Evolutionary conservation across 2,797 vertebrate genomes (phyloP).

Genomic region (Eulemur rubriventer): DNA sequence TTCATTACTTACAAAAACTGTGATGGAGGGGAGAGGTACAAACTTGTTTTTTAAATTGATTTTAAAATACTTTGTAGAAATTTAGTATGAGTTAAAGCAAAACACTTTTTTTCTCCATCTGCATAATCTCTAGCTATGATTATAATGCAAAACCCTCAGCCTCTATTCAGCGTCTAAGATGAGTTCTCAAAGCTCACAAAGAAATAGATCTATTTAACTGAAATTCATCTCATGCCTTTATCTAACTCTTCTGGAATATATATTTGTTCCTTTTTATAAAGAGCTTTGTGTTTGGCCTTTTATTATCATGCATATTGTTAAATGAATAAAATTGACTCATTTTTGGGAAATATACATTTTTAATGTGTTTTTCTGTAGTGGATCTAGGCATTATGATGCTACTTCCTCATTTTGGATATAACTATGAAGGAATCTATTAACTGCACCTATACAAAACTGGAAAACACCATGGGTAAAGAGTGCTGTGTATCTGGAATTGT

Average conservation of each 20-base stretch:
- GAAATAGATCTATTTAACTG: conserved; percentile 37
- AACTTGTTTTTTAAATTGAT: conserved; percentile 20
- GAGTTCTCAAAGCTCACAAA: conserved; percentile 51
- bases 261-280: conserved; percentile 54
- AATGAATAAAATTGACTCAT: conserved; percentile 57
- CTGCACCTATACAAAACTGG: conserved; percentile 1
- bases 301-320: conserved; percentile 28
- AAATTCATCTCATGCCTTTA: conserved; percentile 61
- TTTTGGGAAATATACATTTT: conserved; percentile 61
- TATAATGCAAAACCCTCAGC: conserved; percentile 29
- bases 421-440: background rate
- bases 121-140: conserved; percentile 10
- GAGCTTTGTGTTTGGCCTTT: conserved; percentile 53
- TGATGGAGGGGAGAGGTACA: conserved; percentile 53
- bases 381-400: conserved; percentile 28
- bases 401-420: background rate
- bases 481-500: background rate
- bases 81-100: conserved; percentile 35
- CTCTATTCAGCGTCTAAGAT: background rate
- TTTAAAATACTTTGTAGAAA: conserved; percentile 27
- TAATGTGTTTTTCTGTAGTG: conserved; percentile 57
- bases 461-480: conserved; percentile 9
- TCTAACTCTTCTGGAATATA: conserved; percentile 56
- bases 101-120: conserved; percentile 21
- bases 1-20: conserved; percentile 45